Evolutionary conservation across 2,888 invertebrate genomes (phyloP), one percentile per base, ranked within the genome.

Genomic region (Phasia obesa): DNA sequence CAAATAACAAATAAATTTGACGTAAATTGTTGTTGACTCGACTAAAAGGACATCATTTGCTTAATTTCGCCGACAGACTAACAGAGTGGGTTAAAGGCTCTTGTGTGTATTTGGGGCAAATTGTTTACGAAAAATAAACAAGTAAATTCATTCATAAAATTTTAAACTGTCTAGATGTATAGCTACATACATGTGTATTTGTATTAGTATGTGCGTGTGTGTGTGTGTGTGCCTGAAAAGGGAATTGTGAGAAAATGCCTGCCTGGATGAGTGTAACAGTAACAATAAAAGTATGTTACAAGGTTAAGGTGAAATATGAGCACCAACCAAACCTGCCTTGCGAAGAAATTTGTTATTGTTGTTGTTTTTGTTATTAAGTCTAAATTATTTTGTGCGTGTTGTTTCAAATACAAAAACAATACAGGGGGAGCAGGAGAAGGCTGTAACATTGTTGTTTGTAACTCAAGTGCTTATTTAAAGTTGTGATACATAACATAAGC

Each of bases 111-210:
- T 15, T 23, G 44, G 44, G 19, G 17, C 71, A 53, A 79, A 62
- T 69, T 49, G 44, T 59, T 81, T 64, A 49, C 51, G 17, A 44
- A 51, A 71, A 65, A 57, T 57, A 59, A 55, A 67, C 65, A 59
- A 71, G 75, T 53, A 44, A 74, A 67, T 81, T 81, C 81, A 77
- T 81, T 81, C 76, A 81, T 76, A 77, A 81, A 81, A 76, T 67
- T 67, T 65, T 44, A 67, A 76, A 74, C 7, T 67, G 65, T 69
- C 55, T 78, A 35, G 35, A 55, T 21, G 35, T 64, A 17, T 17
- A 21, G 11, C 25, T 25, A 44, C 27, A 15, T 19, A 25, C 11
- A 25, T 25, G 25, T 62, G 47, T 23, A 13, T 7, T 11, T 27
- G 13, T 27, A n/a, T n/a, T n/a, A n/a, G n/a, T n/a, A 25, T 25